Percentiles rank a stretch among this genome's conserved stretches.
Evolutionary conservation across 1,140 invertebrate genomes (phyloP).

Genomic region (Ridgeia piscesae): DNA sequence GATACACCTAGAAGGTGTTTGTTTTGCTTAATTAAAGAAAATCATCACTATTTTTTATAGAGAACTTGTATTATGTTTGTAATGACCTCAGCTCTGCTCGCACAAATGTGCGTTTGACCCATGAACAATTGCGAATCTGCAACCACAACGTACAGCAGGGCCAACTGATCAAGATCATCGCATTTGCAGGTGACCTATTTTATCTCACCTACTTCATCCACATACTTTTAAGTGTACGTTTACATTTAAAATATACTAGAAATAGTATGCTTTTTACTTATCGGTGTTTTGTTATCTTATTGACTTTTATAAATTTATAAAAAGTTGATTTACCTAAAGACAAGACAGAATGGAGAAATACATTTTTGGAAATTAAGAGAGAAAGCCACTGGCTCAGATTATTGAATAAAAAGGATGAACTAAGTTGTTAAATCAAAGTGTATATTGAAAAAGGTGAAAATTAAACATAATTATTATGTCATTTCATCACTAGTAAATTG

Average conservation of each 20-base stretch:
- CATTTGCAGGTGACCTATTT: conserved; percentile 48
- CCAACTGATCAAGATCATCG: conserved; percentile 57
- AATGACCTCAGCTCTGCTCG: conserved; percentile 30
- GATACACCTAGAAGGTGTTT: too few relatives aligned
- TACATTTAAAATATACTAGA: background rate
- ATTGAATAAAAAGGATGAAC: background rate
- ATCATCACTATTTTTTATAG: too few relatives aligned
- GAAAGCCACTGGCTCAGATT: too few relatives aligned
- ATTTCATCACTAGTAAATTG: background rate
- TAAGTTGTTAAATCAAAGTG: background rate
- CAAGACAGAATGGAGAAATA: too few relatives aligned
- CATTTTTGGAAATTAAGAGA: too few relatives aligned
- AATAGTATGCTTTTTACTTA: background rate
- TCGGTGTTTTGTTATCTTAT: background rate
- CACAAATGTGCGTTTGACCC: conserved; percentile 42
- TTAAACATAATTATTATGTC: background rate
- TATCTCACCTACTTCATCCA: background rate
- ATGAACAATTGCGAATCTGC: conserved; percentile 53
- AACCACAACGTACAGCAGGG: conserved; percentile 43
- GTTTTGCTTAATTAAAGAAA: too few relatives aligned
- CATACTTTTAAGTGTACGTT: background rate
- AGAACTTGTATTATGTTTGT: background rate
- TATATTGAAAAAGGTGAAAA: background rate
- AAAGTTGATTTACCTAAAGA: too few relatives aligned
- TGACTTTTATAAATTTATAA: background rate